These are phyloP conservation scores for Phenganax marumi DNA, from an alignment of 92 coral and sea anemone species.

Conservation along the genomic window DNA sequence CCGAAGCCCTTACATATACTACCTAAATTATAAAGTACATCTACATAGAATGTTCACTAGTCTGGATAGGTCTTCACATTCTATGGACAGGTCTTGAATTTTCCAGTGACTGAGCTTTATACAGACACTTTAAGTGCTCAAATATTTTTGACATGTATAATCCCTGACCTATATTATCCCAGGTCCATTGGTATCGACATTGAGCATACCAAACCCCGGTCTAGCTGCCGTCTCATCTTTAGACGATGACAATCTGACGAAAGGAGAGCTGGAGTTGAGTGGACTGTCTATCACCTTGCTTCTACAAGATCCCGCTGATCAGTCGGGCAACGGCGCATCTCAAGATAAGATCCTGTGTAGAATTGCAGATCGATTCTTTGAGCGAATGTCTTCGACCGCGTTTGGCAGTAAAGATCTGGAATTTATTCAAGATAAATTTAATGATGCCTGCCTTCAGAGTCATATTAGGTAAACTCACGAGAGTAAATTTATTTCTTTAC, in stretches of 20 bases:
- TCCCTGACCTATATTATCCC: not conserved
- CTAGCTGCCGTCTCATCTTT: slow-evolving; percentile 89
- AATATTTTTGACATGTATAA: not conserved
- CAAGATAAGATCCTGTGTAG: slow-evolving; percentile 72
- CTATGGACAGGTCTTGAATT: too few relatives aligned
- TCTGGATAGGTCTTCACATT: too few relatives aligned
- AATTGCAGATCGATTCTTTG: slow-evolving; percentile 83
- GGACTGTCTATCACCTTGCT: slow-evolving; percentile 80
- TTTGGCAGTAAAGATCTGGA: slow-evolving; percentile 97
- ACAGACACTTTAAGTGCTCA: too few relatives aligned
- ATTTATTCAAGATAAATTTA: slow-evolving; percentile 67
- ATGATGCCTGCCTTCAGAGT: slow-evolving; percentile 73
- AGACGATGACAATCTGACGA: slow-evolving; percentile 78
- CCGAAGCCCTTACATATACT: too few relatives aligned
- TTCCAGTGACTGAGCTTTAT: too few relatives aligned
- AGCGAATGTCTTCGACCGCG: slow-evolving; percentile 75
- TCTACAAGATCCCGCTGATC: slow-evolving; percentile 77
- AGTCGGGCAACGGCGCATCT: slow-evolving; percentile 43
- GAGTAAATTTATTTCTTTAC: not conserved
- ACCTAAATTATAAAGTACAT: too few relatives aligned
- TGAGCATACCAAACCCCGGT: slow-evolving; percentile 66
- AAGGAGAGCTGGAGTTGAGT: slow-evolving; percentile 65
- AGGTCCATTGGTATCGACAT: slow-evolving; percentile 22
- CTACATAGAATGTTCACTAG: too few relatives aligned
- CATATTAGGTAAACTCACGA: slow-evolving; percentile 68